Base-by-base conservation (phyloP, 2,888 invertebrate species). In the Ditula angustiorana region DNA sequence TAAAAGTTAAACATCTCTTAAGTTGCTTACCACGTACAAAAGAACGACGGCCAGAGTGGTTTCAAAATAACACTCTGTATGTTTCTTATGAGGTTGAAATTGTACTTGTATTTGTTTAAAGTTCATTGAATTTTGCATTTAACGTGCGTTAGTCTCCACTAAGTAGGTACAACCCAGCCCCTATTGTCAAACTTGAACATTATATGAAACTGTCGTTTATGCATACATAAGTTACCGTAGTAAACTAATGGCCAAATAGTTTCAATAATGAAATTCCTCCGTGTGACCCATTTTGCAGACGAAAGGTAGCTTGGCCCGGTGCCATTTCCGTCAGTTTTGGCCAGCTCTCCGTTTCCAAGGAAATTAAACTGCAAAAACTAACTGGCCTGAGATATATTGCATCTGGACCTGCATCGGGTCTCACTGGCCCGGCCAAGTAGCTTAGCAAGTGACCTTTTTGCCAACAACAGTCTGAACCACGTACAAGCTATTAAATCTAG, bases 251-350 rank as follows among this genome's bases (percentile, higher is more conserved):
- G 76, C 50, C 75, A 78, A 84, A 87, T 85, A 85, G 84, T 87
- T 84, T 83, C 79, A 81, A 83, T 89, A 87, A 88, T 88, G 82
- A 86, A 88, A 89, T 90, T 88, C 87, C 80, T 79, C 71, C 68
- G 63, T 70, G 71, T 76, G 76, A 74, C 75, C 82, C 82, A 76
- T 80, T 84, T 80, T 72, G 72, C 70, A 75, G 76, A 73, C 75
- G 68, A 69, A 76, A 80, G 82, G 79, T 80, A 75, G 72, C 77
- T 86, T 86, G 88, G 88, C 87, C 69, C 73, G 16, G 71, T 82
- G 88, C 88, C 88, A 88, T 81, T 78, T 73, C 73, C 72, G 78
- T 81, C 79, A 80, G 74, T 78, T 81, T 78, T 81, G 81, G 81
- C 76, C 74, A 71, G 71, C 73, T 69, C 71, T 70, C 72, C 67